Evolutionary conservation across 2,888 invertebrate species (phyloP), one percentile per base, ranked within the genome.

Genomic region (Xestia ashworthii): DNA sequence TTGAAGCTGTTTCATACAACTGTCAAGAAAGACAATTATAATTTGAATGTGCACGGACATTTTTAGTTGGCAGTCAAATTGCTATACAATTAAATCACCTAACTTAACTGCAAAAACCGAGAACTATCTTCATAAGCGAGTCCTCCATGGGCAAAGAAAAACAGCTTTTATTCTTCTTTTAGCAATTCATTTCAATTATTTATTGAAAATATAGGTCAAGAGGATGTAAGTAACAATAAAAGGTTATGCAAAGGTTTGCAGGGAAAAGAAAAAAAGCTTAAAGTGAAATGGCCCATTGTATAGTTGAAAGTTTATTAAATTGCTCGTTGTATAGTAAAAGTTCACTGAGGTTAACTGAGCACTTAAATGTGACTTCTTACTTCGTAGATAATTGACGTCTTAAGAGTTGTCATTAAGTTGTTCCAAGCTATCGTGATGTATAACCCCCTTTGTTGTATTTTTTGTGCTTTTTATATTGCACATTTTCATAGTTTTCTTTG

Each of bases 341-440:
- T 65, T 66, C 65, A 71, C 32, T 53, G 14, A 72, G 71, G 60
- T 68, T 71, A 76, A 75, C 16, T 68, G 25, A 58, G 32, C 44
- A 71, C 50, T 74, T 73, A 60, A 71, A 72, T 44, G 50, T 72
- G 62, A 74, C 80, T 74, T 12, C 14, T 71, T 32, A 14, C 32
- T 32, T 81, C 46, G 41, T 38, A 60, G 53, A 66, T 46, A 80
- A 71, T 67, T 25, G 14, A 48, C 32, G 32, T 32, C 22, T 66
- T 32, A 48, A 58, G 32, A 69, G 71, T 80, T 75, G 48, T 71
- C 48, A 50, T 65, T 48, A 71, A 16, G 22, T 66, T 74, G 46
- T 75, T 76, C n/a, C 12, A n/a, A 22, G 25, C 5, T 65, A 76
- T 38, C 38, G 12, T 14, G 38, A 55, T 55, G 41, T n/a, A 67